These are phyloP conservation scores for Xestobium rufovillosum DNA, from an alignment of 2,888 invertebrate genomes.

Conservation along the genomic window DNA sequence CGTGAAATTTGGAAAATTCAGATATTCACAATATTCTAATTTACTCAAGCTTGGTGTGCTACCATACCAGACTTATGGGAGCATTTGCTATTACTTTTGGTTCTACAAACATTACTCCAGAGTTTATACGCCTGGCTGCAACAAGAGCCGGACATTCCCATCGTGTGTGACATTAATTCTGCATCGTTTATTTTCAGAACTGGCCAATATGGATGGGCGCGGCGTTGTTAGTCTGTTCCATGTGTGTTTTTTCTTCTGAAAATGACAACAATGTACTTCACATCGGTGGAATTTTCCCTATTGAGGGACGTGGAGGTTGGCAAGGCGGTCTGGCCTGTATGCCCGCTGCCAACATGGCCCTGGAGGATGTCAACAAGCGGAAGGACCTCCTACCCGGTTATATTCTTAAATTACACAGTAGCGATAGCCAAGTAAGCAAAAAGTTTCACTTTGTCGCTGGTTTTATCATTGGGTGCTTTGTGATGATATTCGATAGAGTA, in stretches of 20 bases:
- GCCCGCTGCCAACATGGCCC: slow-evolving; percentile 93
- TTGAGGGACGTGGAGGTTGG: slow-evolving; percentile 94
- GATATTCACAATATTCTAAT: too few species aligned
- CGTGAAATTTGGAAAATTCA: too few species aligned
- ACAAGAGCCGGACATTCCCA: too few species aligned
- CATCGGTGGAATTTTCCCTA: slow-evolving; percentile 97
- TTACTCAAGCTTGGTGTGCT: too few species aligned
- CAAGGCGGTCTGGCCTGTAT: slow-evolving; percentile 97
- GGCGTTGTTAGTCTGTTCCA: slow-evolving; percentile 35
- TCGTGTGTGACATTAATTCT: too few species aligned
- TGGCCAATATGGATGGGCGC: slow-evolving; percentile 41
- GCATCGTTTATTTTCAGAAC: slow-evolving; percentile 37
- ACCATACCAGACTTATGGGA: too few species aligned
- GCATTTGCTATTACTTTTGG: too few species aligned
- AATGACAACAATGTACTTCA: slow-evolving; percentile 66
- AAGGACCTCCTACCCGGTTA: slow-evolving; percentile 87
- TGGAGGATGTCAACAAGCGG: slow-evolving; percentile 90
- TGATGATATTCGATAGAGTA: too few species aligned
- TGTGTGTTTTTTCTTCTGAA: slow-evolving; percentile 20
- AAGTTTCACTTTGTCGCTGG: too few species aligned
- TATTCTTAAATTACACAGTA: slow-evolving; percentile 82
- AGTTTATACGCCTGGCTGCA: too few species aligned
- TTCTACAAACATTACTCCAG: too few species aligned
- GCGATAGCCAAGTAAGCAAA: slow-evolving; percentile 95
- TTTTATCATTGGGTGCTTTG: too few species aligned